Evolutionary conservation across 1,140 invertebrate species (phyloP), one percentile per base, ranked within the genome.

Genomic region (Lerema accius): DNA sequence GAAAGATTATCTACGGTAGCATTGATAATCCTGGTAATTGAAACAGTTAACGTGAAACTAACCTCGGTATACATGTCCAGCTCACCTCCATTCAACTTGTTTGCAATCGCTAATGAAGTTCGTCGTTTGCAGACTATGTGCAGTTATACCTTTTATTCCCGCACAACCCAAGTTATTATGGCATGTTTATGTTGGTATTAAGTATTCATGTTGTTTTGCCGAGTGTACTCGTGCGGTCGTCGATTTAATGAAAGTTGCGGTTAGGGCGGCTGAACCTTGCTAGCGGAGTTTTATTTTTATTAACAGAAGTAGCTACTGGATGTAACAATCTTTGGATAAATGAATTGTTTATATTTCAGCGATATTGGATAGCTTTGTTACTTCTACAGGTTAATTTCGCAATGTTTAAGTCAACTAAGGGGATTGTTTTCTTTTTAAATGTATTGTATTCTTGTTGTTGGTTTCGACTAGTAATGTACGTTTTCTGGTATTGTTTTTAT

Each of bases 161-260:
- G 17, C 9, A 17, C 37, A 39, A 26, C 37, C 19, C 9, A 53
- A 42, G 50, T 53, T 55, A 55, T 40, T 55, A 55, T 19, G 17
- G 19, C 50, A 55, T 28, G 37, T 43, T 40, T 55, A 55, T 28
- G 51, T 53, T 42, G n/a, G 35, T 7, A 42, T 53, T 40, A 37
- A 39, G 35, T 53, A 53, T 39, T 55, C 51, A 55, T 42, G 39
- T 37, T 55, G 19, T 28, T 19, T 55, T 42, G 51, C 51, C 37
- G 51, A 42, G 51, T 55, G 51, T 43, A 55, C 51, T 55, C 51
- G 39, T 42, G 51, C 51, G 51, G 51, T 42, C 17, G 37, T 53
- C 50, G 37, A 53, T 53, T 37, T 42, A 53, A 53, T 53, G 50
- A 53, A 32, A 23, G 16, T 53, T 35, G 35, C 1, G 35, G 15